Base-by-base conservation (phyloP, 1,140 invertebrate genomes). In the Piezodorus guildinii region DNA sequence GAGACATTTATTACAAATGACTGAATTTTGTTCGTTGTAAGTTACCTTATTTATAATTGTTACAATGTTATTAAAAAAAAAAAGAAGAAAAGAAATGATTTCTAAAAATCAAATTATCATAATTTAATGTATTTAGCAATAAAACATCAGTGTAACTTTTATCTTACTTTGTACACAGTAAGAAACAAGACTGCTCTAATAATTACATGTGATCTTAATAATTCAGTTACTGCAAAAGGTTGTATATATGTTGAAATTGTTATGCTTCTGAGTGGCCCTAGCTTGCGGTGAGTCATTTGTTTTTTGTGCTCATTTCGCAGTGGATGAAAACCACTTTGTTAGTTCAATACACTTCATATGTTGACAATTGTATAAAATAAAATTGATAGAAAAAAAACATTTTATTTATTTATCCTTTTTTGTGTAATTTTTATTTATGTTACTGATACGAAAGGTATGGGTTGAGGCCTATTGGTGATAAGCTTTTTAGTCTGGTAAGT, bases 211-310 rank as follows among this genome's bases (percentile, higher is more conserved):
- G 52, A 56, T 56, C 19, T 56, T 56, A 16, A 23, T 23, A 4
- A 56, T 56, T 25, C 23, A 23, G 19, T 56, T 56, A 16, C 27
- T 9, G 17, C 14, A 56, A 23, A 25, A 10, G 17, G 23, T 23
- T 56, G 52, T 56, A 56, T 56, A 56, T 56, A 23, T 56, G 52
- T 56, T 56, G 52, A 56, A 56, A 25, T 56, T 56, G 52, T 56
- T 56, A 25, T 56, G 23, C 15, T 56, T 23, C 23, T 25, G 14
- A 16, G 17, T 23, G 17, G 19, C 52, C 15, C 15, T 2, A 56
- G 15, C 52, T 23, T 56, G 52, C 52, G 23, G 23, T 56, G 52
- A 56, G 23, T 21, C 34, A 25, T 56, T 56, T 56, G n/a, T 49
- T 19, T 56, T 21, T 21, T 56, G 23, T 17, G 15, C 52, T 56